Conservation (phyloP, 2,797 vertebrate species). For the Cyprinodon diabolis region DNA sequence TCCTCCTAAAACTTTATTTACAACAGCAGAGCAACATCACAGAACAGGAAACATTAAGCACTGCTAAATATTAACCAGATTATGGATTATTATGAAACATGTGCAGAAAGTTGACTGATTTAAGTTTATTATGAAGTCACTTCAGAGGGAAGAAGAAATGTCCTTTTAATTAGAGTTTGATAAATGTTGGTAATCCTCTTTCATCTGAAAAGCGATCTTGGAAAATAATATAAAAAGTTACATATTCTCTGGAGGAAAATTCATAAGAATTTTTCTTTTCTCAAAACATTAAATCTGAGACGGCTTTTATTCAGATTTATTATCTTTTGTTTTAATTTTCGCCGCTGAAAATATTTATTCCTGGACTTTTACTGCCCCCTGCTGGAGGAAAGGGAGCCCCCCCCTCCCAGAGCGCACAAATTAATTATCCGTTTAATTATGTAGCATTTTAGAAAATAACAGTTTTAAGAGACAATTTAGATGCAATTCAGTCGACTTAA, state of each 20-base stretch:
- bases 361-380: slow-evolving; percentile 41
- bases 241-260: neutral
- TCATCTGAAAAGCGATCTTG: neutral
- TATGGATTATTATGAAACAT: neutral
- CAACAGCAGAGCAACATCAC: neutral
- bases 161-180: neutral
- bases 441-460: too few relatives aligned
- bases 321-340: neutral
- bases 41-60: too few relatives aligned
- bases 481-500: too few relatives aligned
- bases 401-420: neutral
- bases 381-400: neutral
- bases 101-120: neutral
- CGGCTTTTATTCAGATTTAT: neutral
- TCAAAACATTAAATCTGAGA: neutral
- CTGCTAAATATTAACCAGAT: neutral
- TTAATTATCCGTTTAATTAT: neutral
- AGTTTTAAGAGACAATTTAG: too few relatives aligned
- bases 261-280: neutral
- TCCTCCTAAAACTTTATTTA: slow-evolving; percentile 1
- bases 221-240: neutral
- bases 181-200: neutral
- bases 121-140: too few relatives aligned
- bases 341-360: neutral
- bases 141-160: too few relatives aligned